Conservation (phyloP, 2,888 invertebrate species). For the Chouioia cunea region DNA sequence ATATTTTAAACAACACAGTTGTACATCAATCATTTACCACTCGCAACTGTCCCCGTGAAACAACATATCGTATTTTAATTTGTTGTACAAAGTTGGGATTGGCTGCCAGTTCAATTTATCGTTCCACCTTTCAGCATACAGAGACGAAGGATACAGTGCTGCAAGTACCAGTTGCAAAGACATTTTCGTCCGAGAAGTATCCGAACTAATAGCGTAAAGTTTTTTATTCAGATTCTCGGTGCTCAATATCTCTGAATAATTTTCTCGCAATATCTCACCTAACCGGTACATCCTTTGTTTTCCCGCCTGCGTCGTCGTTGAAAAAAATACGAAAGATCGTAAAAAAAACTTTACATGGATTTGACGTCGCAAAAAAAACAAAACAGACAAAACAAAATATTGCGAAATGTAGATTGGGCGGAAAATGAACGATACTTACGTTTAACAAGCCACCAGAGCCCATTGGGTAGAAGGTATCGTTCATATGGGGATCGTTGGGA, state of each 20-base stretch:
- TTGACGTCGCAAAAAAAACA: background rate
- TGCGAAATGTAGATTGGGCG: background rate
- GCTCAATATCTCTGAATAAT: slow-evolving; percentile 69
- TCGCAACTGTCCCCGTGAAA: slow-evolving; percentile 30
- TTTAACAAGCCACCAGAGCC: slow-evolving; percentile 74
- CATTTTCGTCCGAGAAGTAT: slow-evolving; percentile 80
- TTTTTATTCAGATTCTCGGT: slow-evolving; percentile 65
- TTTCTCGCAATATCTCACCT: slow-evolving; percentile 68
- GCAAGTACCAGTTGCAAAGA: slow-evolving; percentile 76
- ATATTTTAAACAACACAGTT: background rate
- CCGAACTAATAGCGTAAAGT: slow-evolving; percentile 72
- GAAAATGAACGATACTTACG: slow-evolving; percentile 63
- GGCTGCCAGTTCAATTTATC: slow-evolving; percentile 75
- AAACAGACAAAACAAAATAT: background rate
- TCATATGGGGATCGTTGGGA: slow-evolving; percentile 47
- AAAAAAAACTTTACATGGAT: too few species aligned
- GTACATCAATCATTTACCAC: background rate
- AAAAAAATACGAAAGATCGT: too few species aligned
- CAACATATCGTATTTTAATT: slow-evolving; percentile 5
- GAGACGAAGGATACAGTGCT: slow-evolving; percentile 74
- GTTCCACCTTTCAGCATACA: slow-evolving; percentile 71
- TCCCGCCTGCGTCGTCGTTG: slow-evolving; percentile 68
- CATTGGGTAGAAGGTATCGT: slow-evolving; percentile 16
- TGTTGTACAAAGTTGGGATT: slow-evolving; percentile 58
- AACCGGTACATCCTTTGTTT: slow-evolving; percentile 69